Evolutionary conservation across 2,888 invertebrate genomes (phyloP).

Genomic region (Tillus elongatus): DNA sequence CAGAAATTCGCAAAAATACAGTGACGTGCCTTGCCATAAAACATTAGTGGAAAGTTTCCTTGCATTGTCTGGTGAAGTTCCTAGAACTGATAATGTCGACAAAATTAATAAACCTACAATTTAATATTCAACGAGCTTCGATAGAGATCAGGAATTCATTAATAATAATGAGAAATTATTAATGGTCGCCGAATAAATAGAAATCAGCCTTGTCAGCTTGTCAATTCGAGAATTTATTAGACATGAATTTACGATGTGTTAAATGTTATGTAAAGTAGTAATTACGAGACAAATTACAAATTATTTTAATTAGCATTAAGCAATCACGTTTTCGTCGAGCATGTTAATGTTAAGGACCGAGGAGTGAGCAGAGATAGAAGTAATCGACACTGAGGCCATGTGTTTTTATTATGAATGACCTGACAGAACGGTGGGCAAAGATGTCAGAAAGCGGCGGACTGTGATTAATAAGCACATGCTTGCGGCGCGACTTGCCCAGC

Average conservation of each 20-base stretch:
- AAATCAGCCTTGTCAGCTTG: slow-evolving; percentile 4
- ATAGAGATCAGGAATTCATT: slow-evolving; percentile 1
- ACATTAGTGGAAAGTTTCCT: no score
- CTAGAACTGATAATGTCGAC: no score
- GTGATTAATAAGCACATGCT: slow-evolving; percentile 35
- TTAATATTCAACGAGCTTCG: no score
- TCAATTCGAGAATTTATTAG: neutral
- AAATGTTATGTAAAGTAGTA: slow-evolving; percentile 3
- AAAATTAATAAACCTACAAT: no score
- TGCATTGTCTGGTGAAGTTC: no score
- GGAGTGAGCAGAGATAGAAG: no score
- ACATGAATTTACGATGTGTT: neutral
- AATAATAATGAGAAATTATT: neutral
- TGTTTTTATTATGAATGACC: slow-evolving; percentile 38
- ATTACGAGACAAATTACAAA: slow-evolving; percentile 1
- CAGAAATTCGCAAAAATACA: no score
- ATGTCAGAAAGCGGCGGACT: slow-evolving; percentile 33
- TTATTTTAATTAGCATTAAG: slow-evolving; percentile 2
- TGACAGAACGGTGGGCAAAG: slow-evolving; percentile 38
- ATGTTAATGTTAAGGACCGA: no score
- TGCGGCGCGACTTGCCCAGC: slow-evolving; percentile 30
- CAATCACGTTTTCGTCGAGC: no score
- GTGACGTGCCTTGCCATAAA: no score
- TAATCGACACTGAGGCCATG: no score
- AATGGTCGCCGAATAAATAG: slow-evolving; percentile 3